Evolutionary conservation across 1,140 invertebrate species (phyloP).

Genomic region (Hypsibius dujardini): DNA sequence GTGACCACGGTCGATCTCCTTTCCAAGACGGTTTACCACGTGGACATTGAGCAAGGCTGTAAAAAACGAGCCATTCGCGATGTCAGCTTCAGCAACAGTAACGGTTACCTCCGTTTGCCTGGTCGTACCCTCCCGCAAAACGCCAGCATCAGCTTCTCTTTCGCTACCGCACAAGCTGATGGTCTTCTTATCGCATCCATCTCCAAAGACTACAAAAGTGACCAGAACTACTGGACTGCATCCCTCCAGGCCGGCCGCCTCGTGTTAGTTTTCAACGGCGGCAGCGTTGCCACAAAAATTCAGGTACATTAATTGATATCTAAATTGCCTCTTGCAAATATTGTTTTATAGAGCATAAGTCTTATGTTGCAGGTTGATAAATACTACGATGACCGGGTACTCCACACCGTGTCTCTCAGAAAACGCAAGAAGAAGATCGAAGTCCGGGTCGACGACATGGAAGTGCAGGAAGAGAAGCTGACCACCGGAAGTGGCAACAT

Average conservation of each 20-base stretch:
- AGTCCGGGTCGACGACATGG: neutral
- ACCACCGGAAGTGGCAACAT: neutral
- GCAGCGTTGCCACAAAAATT: constrained; percentile 40
- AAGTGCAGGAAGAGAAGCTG: neutral
- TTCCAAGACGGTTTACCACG: constrained; percentile 42
- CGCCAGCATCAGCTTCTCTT: constrained; percentile 52
- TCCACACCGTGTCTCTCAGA: constrained; percentile 5
- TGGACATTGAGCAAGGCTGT: constrained; percentile 56
- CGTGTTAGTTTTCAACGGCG: constrained; percentile 47
- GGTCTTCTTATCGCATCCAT: constrained; percentile 40
- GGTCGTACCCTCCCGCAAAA: constrained; percentile 45
- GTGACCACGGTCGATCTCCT: constrained; percentile 47
- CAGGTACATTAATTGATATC: too few relatives aligned
- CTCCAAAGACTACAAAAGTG: constrained; percentile 13
- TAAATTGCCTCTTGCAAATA: too few relatives aligned
- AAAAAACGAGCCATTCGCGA: constrained; percentile 41
- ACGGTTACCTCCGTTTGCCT: constrained; percentile 55
- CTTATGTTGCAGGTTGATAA: too few relatives aligned
- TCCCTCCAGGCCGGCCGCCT: constrained; percentile 45
- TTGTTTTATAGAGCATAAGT: too few relatives aligned
- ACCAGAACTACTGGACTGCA: constrained; percentile 48
- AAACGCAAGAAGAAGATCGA: constrained; percentile 4
- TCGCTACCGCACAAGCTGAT: constrained; percentile 49
- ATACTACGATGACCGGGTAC: neutral
- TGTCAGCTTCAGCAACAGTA: constrained; percentile 51